Base-by-base conservation (phyloP, 2,797 vertebrate species). In the Lithobates sylvaticus region DNA sequence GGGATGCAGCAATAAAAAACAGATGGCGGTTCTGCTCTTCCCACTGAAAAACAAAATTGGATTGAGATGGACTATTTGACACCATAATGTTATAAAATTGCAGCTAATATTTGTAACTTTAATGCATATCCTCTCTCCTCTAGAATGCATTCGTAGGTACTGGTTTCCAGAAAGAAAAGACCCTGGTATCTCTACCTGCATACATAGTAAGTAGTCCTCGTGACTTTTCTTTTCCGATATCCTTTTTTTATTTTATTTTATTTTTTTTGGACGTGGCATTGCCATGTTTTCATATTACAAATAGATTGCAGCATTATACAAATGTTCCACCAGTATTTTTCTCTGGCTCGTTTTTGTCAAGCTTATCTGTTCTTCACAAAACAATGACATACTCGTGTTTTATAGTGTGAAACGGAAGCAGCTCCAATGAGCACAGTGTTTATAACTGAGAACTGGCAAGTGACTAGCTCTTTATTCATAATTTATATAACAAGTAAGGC, bases 121-220 rank as follows among this genome's bases (percentile, higher is more conserved):
- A 61, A 1, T 36, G 16, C 29, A 74, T 89, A n/a, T 78, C 88
- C 83, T 95, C 68, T 91, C 29, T 93, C 90, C 88, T 93, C 81
- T 88, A 99, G 98, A 86, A 3, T 99, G 98, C 88, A 67, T 97
- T 92, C 91, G 89, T 3, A 96, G 89, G 89, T 96, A 97, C 89
- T 96, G 97, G 58, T 93, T 94, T 2, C 94, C 95, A 0, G 94
- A 97, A 76, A 90, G 88, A 81, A 97, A 94, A 92, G 96, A 93
- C 88, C 96, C 96, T 29, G 95, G 95, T 90, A 96, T 99, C 86
- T 89, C 96, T 82, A 96, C 97, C 0, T 99, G 98, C 39, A 96
- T 98, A 88, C 97, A 99, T 90, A 97, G 98, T 99, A 95, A 97
- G 98, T 96, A 79, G 77, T 13, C 18, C 5, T 23, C n/a, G 54